Percentiles rank a stretch among this genome's conserved stretches.
Evolutionary conservation across 2,113 vertebrate species (phyloP).

Genomic region (Calyptomena viridis): DNA sequence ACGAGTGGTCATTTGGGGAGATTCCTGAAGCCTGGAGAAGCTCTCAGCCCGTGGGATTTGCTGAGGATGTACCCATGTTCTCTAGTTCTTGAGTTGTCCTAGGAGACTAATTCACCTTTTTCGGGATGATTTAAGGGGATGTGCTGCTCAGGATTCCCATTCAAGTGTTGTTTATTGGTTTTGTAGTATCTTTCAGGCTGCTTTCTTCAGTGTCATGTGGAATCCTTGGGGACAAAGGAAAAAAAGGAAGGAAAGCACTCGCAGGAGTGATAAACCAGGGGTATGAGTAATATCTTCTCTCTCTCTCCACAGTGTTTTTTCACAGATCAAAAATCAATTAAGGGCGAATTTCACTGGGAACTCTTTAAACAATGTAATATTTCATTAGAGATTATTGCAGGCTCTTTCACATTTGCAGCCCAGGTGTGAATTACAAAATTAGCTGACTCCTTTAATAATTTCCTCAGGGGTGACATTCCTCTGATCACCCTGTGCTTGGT

Average conservation of each 20-base stretch:
- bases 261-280: slow-evolving; percentile 26
- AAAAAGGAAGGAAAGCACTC: slow-evolving; percentile 20
- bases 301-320: slow-evolving; percentile 63
- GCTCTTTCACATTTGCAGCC: slow-evolving; percentile 64
- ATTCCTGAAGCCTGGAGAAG: neutral
- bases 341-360: slow-evolving; percentile 72
- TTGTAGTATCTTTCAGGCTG: slow-evolving; percentile 6
- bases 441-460: slow-evolving; percentile 63
- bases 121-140: slow-evolving; percentile 4
- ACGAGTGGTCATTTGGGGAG: neutral
- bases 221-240: slow-evolving; percentile 46
- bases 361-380: slow-evolving; percentile 76
- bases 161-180: neutral
- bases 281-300: slow-evolving; percentile 42
- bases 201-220: neutral
- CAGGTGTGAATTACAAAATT: slow-evolving; percentile 77
- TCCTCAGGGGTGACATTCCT: slow-evolving; percentile 34
- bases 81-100: neutral
- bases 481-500: neutral
- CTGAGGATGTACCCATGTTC: rapidly evolving
- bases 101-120: slow-evolving; percentile 21
- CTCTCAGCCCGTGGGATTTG: neutral
- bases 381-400: slow-evolving; percentile 73
- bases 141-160: neutral
- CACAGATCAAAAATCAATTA: slow-evolving; percentile 80